phyloP scores from a whole-genome alignment of 1,140 invertebrate species.

The Zelostemma sp. region DNA sequence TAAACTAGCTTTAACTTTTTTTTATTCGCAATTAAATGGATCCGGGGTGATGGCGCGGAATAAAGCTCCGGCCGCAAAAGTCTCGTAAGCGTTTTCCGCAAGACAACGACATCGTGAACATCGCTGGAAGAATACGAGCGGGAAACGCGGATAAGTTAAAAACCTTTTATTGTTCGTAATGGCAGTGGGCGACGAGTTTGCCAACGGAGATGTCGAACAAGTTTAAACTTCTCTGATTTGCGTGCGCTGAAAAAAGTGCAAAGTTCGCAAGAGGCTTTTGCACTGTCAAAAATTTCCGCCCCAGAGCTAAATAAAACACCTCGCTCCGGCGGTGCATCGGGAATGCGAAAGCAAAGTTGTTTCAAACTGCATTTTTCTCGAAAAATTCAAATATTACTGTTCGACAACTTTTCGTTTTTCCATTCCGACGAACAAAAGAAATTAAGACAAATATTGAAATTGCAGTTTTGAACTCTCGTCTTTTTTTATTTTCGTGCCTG shows the following conservation, averaged over 20 bases:
- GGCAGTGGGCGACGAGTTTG: slow-evolving; percentile 31
- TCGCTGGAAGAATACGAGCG: slow-evolving; percentile 1
- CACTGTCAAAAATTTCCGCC: slow-evolving; percentile 31
- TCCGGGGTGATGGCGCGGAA: slow-evolving; percentile 36
- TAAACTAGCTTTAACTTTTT: slow-evolving; percentile 31
- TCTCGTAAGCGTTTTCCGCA: slow-evolving; percentile 38
- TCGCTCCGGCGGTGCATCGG: too few species aligned
- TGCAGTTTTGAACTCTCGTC: too few species aligned
- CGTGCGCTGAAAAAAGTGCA: slow-evolving; percentile 24
- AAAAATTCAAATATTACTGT: too few species aligned
- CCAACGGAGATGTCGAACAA: slow-evolving; percentile 33
- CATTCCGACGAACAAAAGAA: too few species aligned
- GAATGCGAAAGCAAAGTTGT: not conserved
- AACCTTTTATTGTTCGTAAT: slow-evolving; percentile 41
- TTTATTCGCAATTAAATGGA: slow-evolving; percentile 47
- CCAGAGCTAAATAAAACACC: not conserved
- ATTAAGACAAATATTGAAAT: too few species aligned
- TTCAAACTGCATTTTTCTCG: too few species aligned
- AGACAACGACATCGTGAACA: slow-evolving; percentile 38
- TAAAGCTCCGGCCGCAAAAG: slow-evolving; percentile 19
- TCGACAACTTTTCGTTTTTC: too few species aligned
- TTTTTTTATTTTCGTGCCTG: too few species aligned
- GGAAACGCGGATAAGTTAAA: slow-evolving; percentile 45
- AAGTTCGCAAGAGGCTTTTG: slow-evolving; percentile 28
- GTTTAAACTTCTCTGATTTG: slow-evolving; percentile 39